These are phyloP conservation scores for Ceriagrion tenellum DNA, from an alignment of 2,888 invertebrate species.

Conservation along the genomic window DNA sequence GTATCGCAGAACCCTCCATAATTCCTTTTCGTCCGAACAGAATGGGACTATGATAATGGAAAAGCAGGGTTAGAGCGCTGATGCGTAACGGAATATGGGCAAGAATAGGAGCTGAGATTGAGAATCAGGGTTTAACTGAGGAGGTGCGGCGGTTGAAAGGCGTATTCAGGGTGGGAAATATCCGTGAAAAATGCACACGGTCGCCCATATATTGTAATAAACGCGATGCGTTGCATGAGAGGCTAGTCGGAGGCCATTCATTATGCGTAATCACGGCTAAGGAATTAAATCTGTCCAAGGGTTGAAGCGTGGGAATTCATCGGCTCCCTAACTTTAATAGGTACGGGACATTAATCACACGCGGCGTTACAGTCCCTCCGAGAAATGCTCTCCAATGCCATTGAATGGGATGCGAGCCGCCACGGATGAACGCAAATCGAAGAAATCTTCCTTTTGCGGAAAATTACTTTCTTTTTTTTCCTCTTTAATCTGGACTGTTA, in stretches of 20 bases:
- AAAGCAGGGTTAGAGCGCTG: background rate
- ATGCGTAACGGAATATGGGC: background rate
- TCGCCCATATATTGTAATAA: conserved; percentile 38
- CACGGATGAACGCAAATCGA: conserved; percentile 27
- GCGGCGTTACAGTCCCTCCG: background rate
- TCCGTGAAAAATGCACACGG: conserved; percentile 43
- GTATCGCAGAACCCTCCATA: too few relatives aligned
- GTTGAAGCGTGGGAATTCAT: conserved; percentile 3
- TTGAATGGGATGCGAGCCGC: background rate
- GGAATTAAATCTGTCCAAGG: background rate
- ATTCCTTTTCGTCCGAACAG: too few relatives aligned
- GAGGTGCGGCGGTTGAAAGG: background rate
- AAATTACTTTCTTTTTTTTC: background rate
- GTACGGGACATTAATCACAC: background rate
- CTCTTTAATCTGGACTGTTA: background rate
- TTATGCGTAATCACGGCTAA: conserved; percentile 31
- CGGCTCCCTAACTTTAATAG: background rate
- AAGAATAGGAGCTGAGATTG: background rate
- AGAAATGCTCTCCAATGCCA: background rate
- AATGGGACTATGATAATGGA: background rate
- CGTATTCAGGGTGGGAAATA: background rate
- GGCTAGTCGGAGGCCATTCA: background rate
- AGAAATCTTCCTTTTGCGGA: conserved; percentile 3
- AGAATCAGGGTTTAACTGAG: background rate
- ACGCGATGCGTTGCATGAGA: conserved; percentile 17